phyloP scores from a whole-genome alignment of 1,140 invertebrate species.

The Aphelenchoides besseyi region DNA sequence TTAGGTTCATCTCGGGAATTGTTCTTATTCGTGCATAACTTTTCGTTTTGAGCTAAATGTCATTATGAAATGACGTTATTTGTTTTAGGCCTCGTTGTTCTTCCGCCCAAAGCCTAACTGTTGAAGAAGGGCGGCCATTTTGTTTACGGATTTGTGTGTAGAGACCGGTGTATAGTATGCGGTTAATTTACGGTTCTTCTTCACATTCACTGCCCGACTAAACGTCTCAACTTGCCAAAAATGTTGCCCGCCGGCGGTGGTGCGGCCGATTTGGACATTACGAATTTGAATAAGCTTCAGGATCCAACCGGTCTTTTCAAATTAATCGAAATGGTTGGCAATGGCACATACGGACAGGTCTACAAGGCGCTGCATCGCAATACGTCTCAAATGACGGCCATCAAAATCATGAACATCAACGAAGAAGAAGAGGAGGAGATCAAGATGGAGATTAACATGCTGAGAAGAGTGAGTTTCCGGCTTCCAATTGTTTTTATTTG shows the following conservation, averaged over 20 bases:
- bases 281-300: slow-evolving; percentile 65
- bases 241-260: not conserved
- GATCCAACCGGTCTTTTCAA: slow-evolving; percentile 99
- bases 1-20: too few relatives aligned
- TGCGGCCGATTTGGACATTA: slow-evolving; percentile 5
- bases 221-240: not conserved
- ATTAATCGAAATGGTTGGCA: slow-evolving; percentile 98
- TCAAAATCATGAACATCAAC: slow-evolving; percentile 99
- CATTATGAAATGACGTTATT: not conserved
- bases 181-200: not conserved
- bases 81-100: not conserved
- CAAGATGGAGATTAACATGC: slow-evolving; percentile 97
- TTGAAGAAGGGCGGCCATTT: not conserved
- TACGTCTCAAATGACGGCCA: slow-evolving; percentile 96
- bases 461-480: slow-evolving; percentile 73
- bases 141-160: too few relatives aligned
- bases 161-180: not conserved
- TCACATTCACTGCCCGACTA: not conserved
- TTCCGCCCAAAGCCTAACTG: not conserved
- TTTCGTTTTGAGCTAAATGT: not conserved
- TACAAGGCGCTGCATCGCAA: slow-evolving; percentile 99
- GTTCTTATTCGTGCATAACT: not conserved
- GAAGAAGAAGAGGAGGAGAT: slow-evolving; percentile 99
- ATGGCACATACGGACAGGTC: slow-evolving; percentile 99
- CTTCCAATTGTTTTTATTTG: slow-evolving; percentile 29